phyloP scores from a whole-genome alignment of 2,113 vertebrate genomes.

The Oncorhynchus kisutch region DNA sequence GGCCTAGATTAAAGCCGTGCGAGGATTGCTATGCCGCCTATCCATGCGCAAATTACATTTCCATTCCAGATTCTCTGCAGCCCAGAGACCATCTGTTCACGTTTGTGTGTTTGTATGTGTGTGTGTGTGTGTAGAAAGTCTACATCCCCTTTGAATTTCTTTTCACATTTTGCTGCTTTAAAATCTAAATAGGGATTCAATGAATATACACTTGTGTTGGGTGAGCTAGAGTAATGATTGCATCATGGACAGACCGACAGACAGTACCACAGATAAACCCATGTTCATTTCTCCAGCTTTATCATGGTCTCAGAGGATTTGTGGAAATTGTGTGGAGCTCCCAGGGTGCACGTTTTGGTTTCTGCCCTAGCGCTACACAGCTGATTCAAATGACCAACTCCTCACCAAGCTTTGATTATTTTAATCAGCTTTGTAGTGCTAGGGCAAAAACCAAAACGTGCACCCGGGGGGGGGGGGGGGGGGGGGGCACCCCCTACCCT shows the following conservation, averaged over 20 bases:
- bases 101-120: neutral
- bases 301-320: neutral
- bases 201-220: no score
- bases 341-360: no score
- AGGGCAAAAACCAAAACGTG: no score
- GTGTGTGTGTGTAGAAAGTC: neutral
- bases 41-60: neutral
- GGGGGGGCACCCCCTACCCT: neutral
- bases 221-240: no score
- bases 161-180: no score
- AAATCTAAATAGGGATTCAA: no score
- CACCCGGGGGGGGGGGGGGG: no score
- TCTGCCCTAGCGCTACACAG: no score
- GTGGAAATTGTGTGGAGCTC: neutral
- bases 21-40: neutral
- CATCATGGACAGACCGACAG: neutral
- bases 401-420: no score
- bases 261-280: neutral
- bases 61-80: neutral
- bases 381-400: no score
- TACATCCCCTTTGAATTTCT: no score
- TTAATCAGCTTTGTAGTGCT: no score
- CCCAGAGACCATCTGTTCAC: neutral
- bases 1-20: neutral
- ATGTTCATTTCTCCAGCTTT: neutral